Conservation (phyloP, 1,140 invertebrate species). For the Drosophila nebulosa region DNA sequence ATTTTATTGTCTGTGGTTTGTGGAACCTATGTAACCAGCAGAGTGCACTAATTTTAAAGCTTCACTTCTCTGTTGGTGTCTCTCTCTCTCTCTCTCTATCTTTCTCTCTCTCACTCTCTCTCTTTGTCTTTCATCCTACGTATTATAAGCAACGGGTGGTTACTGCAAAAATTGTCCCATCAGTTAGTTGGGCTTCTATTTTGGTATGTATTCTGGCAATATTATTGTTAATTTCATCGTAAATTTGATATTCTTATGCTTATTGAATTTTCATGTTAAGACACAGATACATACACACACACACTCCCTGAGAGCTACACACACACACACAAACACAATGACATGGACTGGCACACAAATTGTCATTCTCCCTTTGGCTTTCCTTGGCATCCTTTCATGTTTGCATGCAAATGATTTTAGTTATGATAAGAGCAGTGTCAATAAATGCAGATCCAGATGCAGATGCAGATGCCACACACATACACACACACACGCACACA, state of each 20-base stretch:
- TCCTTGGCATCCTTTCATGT: background rate
- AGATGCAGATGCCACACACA: slow-evolving; percentile 14
- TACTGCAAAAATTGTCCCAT: slow-evolving; percentile 26
- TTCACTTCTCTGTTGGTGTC: no score
- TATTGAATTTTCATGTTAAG: slow-evolving; percentile 77
- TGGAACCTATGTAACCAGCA: no score
- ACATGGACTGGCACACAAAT: background rate
- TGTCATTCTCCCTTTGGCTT: slow-evolving; percentile 27
- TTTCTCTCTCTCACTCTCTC: no score
- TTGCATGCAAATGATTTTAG: slow-evolving; percentile 57
- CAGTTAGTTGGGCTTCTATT: slow-evolving; percentile 26
- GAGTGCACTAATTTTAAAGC: no score
- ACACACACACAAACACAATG: background rate
- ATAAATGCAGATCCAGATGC: slow-evolving; percentile 54
- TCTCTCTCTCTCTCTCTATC: no score
- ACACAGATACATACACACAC: background rate
- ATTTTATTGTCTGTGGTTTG: no score
- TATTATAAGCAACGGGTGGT: slow-evolving; percentile 9
- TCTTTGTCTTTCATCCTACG: background rate
- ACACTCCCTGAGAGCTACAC: background rate
- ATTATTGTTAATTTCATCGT: slow-evolving; percentile 78
- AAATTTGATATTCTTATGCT: slow-evolving; percentile 79
- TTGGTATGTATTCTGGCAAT: slow-evolving; percentile 50
- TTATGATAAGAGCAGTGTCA: slow-evolving; percentile 65
- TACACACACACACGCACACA: background rate